phyloP scores from a whole-genome alignment of 2,888 invertebrate genomes.

The Litoditis marina region DNA sequence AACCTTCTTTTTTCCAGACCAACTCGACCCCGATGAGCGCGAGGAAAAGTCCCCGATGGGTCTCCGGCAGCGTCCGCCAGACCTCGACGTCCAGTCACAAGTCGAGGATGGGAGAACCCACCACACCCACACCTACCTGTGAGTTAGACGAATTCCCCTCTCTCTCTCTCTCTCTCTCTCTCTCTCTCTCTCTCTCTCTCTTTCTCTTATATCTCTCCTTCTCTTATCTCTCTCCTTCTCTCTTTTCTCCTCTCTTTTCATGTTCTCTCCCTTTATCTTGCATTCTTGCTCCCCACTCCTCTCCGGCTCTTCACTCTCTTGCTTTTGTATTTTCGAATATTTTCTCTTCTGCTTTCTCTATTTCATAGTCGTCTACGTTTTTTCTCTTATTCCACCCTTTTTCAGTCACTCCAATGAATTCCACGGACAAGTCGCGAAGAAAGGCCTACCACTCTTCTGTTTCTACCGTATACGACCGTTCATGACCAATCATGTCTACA shows the following conservation, averaged over 20 bases:
- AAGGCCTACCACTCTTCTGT: no score
- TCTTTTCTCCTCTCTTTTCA: background rate
- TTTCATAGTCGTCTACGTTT: no score
- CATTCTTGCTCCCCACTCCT: background rate
- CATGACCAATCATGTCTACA: no score
- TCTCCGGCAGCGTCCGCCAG: slow-evolving; percentile 11
- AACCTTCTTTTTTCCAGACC: no score
- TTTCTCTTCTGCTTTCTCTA: background rate
- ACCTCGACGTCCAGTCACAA: slow-evolving; percentile 9
- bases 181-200: background rate
- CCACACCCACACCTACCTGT: slow-evolving; percentile 12
- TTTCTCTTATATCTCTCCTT: background rate
- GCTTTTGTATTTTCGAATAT: background rate
- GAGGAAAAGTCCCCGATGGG: background rate
- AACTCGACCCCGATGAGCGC: no score
- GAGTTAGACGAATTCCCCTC: no score
- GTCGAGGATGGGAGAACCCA: slow-evolving; percentile 11
- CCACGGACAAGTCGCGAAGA: no score
- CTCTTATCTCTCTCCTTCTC: background rate
- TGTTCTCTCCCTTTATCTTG: slow-evolving; percentile 1
- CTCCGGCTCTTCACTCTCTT: background rate
- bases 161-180: background rate
- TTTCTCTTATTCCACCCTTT: no score
- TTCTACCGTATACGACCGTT: no score
- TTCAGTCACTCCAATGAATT: no score